Evolutionary conservation across 2,113 vertebrate genomes (phyloP), one percentile per base, ranked within the genome.

Genomic region (Halichoerus grypus): DNA sequence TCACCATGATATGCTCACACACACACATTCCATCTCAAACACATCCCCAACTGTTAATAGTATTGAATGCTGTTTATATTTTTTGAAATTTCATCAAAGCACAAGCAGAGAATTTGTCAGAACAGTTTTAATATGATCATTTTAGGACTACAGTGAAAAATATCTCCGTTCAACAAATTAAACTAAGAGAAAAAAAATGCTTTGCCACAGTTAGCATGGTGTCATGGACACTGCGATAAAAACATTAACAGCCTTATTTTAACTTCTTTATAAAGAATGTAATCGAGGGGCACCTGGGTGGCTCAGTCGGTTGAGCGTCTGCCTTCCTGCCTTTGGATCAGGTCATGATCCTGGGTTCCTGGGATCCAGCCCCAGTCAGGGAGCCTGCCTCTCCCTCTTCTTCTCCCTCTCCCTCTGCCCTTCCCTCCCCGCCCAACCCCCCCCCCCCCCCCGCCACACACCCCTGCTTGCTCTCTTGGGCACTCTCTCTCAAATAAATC

Each of bases 161-260:
- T 59, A 10, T 13, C 16, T 85, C 8, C 33, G 18, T 81, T 94
- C 42, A 94, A 92, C n/a, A 95, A 94, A 97, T 79, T 93, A 71
- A 88, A 79, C 3, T 28, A 80, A 88, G 59, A 39, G 16, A 79
- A 86, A 86, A 76, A 61, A 88, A 81, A 24, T 53, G 15, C 24
- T 65, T 83, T 86, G 31, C 39, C 28, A 53, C 19, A 49, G 21
- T 21, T 67, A 46, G 57, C 8, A 55, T 33, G 12, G 39, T 88
- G 0, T 86, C 36, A 67, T 53, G 55, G 28, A 86, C 22, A 49
- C 3, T 39, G 4, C 4, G 46, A 53, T 65, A 72, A 85, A 94
- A 88, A 71, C 7, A 82, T 19, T 59, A 94, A 85, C 42, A 39
- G 13, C 22, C 5, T 67, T 53, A 49, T 79, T 96, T 89, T 95